Conservation (phyloP, 2,113 vertebrate genomes). For the Hydrolagus affinis region DNA sequence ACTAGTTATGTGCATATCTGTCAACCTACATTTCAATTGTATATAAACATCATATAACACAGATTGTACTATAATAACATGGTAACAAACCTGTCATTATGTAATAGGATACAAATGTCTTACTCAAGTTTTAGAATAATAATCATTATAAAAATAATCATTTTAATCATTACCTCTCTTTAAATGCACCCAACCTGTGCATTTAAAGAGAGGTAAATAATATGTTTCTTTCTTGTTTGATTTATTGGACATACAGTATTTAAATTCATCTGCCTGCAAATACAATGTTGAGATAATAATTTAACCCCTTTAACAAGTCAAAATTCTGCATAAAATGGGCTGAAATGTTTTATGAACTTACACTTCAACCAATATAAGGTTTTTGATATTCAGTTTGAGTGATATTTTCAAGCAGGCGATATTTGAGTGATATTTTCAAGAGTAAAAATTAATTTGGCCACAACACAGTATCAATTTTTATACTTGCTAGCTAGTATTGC, state of each 20-base stretch:
- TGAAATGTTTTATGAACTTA: not conserved
- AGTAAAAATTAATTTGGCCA: constrained; percentile 2
- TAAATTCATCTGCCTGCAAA: not conserved
- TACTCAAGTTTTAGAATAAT: not conserved
- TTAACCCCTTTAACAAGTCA: not conserved
- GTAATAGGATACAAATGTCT: not conserved
- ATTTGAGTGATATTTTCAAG: not conserved
- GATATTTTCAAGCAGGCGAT: constrained; percentile 8
- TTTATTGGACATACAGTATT: not conserved
- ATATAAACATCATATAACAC: not conserved
- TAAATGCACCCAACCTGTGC: too few species aligned
- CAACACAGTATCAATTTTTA: constrained; percentile 17
- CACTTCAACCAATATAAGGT: not conserved
- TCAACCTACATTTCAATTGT: not conserved
- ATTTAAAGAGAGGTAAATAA: not conserved
- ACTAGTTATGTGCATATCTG: not conserved
- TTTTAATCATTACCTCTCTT: too few species aligned
- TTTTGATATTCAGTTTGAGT: constrained; percentile 14
- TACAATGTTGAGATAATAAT: not conserved
- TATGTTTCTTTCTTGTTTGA: not conserved
- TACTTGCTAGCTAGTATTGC: not conserved
- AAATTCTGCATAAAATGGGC: not conserved
- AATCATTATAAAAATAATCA: too few species aligned
- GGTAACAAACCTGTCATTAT: not conserved
- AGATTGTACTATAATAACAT: not conserved